Conservation (phyloP, 1,140 invertebrate genomes). For the Drosophila suzukii region DNA sequence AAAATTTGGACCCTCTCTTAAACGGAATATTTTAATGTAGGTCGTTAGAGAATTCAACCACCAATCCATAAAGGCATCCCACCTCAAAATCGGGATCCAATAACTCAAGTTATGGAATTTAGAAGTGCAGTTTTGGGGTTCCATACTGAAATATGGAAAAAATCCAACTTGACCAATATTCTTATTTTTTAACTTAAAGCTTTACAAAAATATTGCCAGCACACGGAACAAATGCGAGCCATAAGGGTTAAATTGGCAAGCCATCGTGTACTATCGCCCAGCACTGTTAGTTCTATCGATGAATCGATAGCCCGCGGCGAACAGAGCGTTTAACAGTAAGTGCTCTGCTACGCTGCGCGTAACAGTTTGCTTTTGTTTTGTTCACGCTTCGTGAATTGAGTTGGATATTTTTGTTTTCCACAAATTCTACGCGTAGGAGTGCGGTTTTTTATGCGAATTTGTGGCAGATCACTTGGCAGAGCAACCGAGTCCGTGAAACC, state of each 20-base stretch:
- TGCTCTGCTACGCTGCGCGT: constrained; percentile 5
- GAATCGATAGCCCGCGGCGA: not conserved
- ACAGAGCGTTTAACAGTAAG: constrained; percentile 20
- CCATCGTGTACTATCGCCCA: not conserved
- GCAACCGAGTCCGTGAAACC: not conserved
- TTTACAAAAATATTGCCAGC: no score
- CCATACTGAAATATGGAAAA: no score
- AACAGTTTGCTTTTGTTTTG: constrained; percentile 20
- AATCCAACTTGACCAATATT: no score
- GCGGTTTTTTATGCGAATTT: not conserved
- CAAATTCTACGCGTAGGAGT: not conserved
- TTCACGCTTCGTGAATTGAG: constrained; percentile 1
- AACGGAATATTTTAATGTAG: no score
- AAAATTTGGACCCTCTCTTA: no score
- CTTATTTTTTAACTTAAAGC: no score
- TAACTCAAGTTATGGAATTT: no score
- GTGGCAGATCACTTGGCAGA: not conserved
- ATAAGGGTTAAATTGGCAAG: not conserved
- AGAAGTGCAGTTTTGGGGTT: no score
- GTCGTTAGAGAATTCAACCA: no score
- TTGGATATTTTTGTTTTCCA: not conserved
- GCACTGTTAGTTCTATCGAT: not conserved
- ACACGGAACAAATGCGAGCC: no score
- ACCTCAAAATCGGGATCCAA: no score
- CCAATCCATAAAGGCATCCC: no score